Percentiles rank a stretch among this genome's conserved stretches.
Conservation (phyloP, 35 echinoderm and acorn worm species). For the Amphiura filiformis region DNA sequence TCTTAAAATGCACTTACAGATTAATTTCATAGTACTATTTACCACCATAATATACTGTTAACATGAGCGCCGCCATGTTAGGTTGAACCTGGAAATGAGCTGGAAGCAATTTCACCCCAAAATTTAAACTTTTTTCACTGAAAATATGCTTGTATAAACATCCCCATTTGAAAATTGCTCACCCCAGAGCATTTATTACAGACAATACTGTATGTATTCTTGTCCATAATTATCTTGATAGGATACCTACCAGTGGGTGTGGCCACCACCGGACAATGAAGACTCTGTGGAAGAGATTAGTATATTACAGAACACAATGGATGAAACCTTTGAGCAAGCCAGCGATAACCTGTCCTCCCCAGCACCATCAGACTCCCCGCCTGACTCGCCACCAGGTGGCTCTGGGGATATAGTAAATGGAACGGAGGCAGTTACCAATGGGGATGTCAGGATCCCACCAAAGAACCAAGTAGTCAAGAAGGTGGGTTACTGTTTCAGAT, state of each 20-base stretch:
- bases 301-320: not conserved
- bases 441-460: not conserved
- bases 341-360: not conserved
- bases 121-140: too few species aligned
- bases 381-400: slow-evolving; percentile 7
- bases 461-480: not conserved
- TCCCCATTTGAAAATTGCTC: too few species aligned
- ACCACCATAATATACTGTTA: too few species aligned
- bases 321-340: not conserved
- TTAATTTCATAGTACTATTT: too few species aligned
- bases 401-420: not conserved
- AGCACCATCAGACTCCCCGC: not conserved
- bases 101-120: too few species aligned
- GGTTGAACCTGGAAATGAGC: too few species aligned
- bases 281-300: slow-evolving; percentile 33
- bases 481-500: not conserved
- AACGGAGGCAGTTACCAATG: not conserved
- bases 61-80: too few species aligned
- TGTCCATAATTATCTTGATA: too few species aligned
- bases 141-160: too few species aligned
- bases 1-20: too few species aligned
- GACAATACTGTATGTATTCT: too few species aligned
- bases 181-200: too few species aligned
- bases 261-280: slow-evolving; percentile 42
- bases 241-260: slow-evolving; percentile 77